Evolutionary conservation across 2,888 invertebrate genomes (phyloP).

Genomic region (Neoaliturus tenellus): DNA sequence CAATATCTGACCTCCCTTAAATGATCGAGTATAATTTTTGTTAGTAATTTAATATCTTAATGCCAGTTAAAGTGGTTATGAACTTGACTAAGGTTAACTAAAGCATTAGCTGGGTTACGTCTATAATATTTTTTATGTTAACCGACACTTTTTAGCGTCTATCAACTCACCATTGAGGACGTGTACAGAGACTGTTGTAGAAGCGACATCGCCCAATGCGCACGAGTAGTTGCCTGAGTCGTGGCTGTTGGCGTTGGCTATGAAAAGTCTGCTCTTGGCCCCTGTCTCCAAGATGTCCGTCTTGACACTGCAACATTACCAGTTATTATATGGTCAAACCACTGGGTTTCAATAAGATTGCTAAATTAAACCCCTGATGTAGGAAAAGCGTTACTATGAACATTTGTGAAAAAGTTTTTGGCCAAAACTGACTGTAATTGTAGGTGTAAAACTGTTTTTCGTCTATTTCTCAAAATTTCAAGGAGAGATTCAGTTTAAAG

Average conservation of each 20-base stretch:
- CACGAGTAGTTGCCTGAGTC: slow-evolving; percentile 90
- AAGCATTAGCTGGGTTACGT: too few relatives aligned
- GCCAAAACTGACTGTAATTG: too few relatives aligned
- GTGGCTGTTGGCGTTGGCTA: slow-evolving; percentile 86
- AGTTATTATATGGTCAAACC: too few relatives aligned
- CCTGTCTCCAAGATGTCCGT: slow-evolving; percentile 85
- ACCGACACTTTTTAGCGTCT: too few relatives aligned
- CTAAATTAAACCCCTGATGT: too few relatives aligned
- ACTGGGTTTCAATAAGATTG: too few relatives aligned
- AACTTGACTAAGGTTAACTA: not conserved
- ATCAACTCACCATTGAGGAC: slow-evolving; percentile 82
- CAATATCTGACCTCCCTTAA: not conserved
- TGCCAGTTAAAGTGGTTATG: not conserved
- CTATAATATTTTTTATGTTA: too few relatives aligned
- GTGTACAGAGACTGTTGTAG: slow-evolving; percentile 83
- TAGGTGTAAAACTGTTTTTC: too few relatives aligned
- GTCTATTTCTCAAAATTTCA: too few relatives aligned
- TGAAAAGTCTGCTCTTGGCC: slow-evolving; percentile 85
- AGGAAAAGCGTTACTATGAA: too few relatives aligned
- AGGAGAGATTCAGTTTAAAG: too few relatives aligned
- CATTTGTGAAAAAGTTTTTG: too few relatives aligned
- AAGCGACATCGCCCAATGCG: slow-evolving; percentile 82
- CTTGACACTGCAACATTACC: slow-evolving; percentile 83
- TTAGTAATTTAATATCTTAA: not conserved
- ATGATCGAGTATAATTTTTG: not conserved